These are phyloP conservation scores for Enteromius trimaculatus DNA, from an alignment of 2,797 vertebrate species.

Conservation along the genomic window DNA sequence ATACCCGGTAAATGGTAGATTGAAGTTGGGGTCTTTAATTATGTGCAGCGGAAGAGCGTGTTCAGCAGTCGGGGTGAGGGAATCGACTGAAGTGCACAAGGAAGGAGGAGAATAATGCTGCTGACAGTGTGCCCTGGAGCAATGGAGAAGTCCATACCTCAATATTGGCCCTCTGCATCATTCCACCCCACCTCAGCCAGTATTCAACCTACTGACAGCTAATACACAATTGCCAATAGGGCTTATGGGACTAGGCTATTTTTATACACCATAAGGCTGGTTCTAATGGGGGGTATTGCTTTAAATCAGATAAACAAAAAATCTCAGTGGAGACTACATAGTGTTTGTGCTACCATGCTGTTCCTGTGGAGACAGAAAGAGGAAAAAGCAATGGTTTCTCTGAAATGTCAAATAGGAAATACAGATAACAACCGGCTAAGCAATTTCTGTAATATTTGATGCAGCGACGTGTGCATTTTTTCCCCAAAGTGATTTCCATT, in stretches of 20 bases:
- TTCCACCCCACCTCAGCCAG: slow-evolving; percentile 41
- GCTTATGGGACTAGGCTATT: slow-evolving; percentile 14
- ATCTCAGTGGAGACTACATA: not conserved
- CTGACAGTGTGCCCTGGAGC: slow-evolving; percentile 56
- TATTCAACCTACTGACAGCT: slow-evolving; percentile 29
- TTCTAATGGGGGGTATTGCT: not conserved
- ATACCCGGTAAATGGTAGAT: slow-evolving; percentile 57
- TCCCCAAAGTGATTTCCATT: slow-evolving; percentile 28
- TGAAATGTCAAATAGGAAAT: slow-evolving; percentile 29
- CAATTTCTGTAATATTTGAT: slow-evolving; percentile 23
- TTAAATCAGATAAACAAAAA: slow-evolving; percentile 1
- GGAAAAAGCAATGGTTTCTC: not conserved
- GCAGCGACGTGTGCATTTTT: not conserved
- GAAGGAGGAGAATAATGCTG: slow-evolving; percentile 47
- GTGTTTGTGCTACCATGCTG: not conserved
- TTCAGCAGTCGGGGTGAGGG: slow-evolving; percentile 57
- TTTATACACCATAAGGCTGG: not conserved
- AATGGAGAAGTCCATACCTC: slow-evolving; percentile 59
- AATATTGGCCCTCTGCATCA: slow-evolving; percentile 56
- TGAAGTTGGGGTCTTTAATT: slow-evolving; percentile 62
- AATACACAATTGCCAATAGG: slow-evolving; percentile 2
- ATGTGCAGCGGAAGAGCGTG: slow-evolving; percentile 59
- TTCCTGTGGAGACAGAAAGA: not conserved
- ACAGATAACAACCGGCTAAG: slow-evolving; percentile 13
- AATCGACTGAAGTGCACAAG: slow-evolving; percentile 49